Conservation (phyloP, 2,888 invertebrate genomes). For the Apodemia mormo region DNA sequence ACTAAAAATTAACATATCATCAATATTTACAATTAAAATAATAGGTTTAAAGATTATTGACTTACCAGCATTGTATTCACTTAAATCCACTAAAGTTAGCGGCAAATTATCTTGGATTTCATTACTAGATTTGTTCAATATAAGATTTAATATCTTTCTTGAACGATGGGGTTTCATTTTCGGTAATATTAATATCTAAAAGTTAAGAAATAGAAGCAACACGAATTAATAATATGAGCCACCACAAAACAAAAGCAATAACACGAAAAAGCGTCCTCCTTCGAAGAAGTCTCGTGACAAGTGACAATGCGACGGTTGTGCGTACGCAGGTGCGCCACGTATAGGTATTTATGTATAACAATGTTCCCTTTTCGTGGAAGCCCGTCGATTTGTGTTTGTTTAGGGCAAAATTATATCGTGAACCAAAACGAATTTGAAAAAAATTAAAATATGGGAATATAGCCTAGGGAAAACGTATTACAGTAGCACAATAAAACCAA, state of each 20-base stretch:
- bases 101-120: constrained; percentile 1
- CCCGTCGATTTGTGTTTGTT: not conserved
- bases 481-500: not conserved
- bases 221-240: too few species aligned
- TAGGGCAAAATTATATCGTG: not conserved
- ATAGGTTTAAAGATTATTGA: not conserved
- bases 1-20: too few species aligned
- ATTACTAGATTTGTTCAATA: constrained; percentile 3
- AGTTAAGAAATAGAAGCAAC: too few species aligned
- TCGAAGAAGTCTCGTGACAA: not conserved
- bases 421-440: not conserved
- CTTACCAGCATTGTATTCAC: not conserved
- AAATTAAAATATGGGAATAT: not conserved
- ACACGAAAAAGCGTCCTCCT: not conserved
- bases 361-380: not conserved
- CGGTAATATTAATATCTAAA: too few species aligned
- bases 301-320: not conserved
- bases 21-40: too few species aligned
- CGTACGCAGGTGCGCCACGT: not conserved
- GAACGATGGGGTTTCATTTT: not conserved
- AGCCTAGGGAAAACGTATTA: not conserved
- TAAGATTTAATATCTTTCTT: constrained; percentile 1
- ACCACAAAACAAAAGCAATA: too few species aligned
- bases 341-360: not conserved
- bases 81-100: not conserved